Percentiles rank a stretch among this genome's conserved stretches.
These are phyloP conservation scores for Mercenaria mercenaria DNA, from an alignment of 1,140 invertebrate species.

Conservation along the genomic window DNA sequence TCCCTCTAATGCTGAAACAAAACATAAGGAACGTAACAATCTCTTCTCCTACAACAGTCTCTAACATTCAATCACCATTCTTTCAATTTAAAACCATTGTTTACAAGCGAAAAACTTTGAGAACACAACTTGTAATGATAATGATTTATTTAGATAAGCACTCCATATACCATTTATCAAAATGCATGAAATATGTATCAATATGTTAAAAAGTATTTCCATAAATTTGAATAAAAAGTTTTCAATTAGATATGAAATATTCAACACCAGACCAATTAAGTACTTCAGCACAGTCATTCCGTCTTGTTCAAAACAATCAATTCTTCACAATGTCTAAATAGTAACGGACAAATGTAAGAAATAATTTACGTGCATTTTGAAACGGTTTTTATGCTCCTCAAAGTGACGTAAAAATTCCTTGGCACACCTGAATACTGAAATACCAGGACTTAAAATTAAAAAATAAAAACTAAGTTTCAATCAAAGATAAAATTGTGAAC, in stretches of 20 bases:
- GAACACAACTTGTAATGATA: too few relatives aligned
- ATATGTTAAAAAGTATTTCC: neutral
- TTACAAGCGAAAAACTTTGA: too few relatives aligned
- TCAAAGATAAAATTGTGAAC: neutral
- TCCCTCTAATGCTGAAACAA: slow-evolving; percentile 46
- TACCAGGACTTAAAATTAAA: slow-evolving; percentile 7
- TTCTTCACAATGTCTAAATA: neutral
- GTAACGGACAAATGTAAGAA: too few relatives aligned
- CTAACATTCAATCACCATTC: too few relatives aligned
- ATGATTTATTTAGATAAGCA: too few relatives aligned
- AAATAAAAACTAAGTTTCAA: neutral
- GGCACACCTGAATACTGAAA: neutral
- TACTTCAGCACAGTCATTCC: neutral
- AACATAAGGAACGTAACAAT: neutral
- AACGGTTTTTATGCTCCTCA: neutral
- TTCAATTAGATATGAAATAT: neutral
- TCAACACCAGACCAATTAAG: neutral
- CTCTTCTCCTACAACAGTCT: too few relatives aligned
- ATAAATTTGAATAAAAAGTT: neutral
- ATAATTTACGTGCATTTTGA: neutral
- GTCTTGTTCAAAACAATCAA: neutral
- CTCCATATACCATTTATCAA: neutral
- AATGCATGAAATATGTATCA: neutral
- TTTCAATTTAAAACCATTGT: too few relatives aligned
- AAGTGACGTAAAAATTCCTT: neutral